Evolutionary conservation across 1,140 invertebrate genomes (phyloP), one percentile per base, ranked within the genome.

Genomic region (Drosophila navojoa): DNA sequence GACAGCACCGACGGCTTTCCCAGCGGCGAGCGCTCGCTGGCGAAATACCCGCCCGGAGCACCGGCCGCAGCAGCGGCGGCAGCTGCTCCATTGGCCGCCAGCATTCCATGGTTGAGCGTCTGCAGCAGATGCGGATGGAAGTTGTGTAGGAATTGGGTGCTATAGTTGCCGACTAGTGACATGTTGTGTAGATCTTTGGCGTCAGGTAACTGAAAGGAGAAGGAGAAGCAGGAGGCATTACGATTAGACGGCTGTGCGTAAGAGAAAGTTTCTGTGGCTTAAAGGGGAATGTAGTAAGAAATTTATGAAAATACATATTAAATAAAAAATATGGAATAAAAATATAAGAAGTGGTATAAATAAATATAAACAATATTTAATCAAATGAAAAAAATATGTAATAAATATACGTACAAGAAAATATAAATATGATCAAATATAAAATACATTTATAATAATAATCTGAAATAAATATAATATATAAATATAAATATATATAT

Each of bases 161-260:
- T 82, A 59, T 92, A 92, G 84, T 90, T 92, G 73, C 91, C 90
- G 81, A 92, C 91, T 87, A 92, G 87, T 76, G 91, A 92, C 90
- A 92, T 92, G 76, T 92, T 92, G 81, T 92, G 91, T 57, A 92
- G 80, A 90, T 92, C 91, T 91, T 92, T 92, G 81, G 91, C 91
- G 91, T 92, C 91, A 79, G 91, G 91, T 84, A 92, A 79, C 91
- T 92, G 76, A 10, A 90, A 90, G 7, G 15, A 40, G 11, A 78
- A 50, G 44, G 44, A 3, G 19, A 49, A 16, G 15, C 6, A 45
- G 5, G 9, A 9, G n/a, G 6, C 5, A 13, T 5, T 5, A 10
- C 5, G 10, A 25, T 16, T 5, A 49, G 45, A 15, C 15, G 40
- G n/a, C 1, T 42, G 42, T 16, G 5, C 4, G 9, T 40, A n/a